Conservation (phyloP, 2,888 invertebrate genomes). For the Erebia ligea region DNA sequence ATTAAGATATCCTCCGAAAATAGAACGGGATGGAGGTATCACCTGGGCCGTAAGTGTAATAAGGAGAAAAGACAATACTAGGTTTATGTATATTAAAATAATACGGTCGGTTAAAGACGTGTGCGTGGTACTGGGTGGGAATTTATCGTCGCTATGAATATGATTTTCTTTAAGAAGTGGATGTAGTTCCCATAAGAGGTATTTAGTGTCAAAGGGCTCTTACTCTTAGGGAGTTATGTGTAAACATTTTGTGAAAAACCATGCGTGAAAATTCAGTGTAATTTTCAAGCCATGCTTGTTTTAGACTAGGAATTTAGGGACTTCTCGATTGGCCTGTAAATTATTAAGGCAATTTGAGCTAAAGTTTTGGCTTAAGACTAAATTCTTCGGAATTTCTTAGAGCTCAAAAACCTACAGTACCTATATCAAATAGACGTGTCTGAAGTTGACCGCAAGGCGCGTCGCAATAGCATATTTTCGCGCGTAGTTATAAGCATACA, state of each 20-base stretch:
- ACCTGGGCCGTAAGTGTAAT: slow-evolving; percentile 43
- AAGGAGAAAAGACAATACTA: slow-evolving; percentile 52
- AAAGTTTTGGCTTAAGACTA: too few relatives aligned
- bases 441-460: too few relatives aligned
- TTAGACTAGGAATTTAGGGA: too few relatives aligned
- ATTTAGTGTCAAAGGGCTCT: slow-evolving; percentile 63
- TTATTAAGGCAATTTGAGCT: too few relatives aligned
- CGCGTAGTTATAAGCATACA: too few relatives aligned
- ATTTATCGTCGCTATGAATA: slow-evolving; percentile 81
- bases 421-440: too few relatives aligned
- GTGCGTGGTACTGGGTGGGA: slow-evolving; percentile 58
- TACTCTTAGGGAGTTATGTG: slow-evolving; percentile 40
- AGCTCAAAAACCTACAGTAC: too few relatives aligned
- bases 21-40: slow-evolving; percentile 64
- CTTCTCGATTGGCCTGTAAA: too few relatives aligned
- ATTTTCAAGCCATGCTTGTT: not conserved
- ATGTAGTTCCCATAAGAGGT: slow-evolving; percentile 68
- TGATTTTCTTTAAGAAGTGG: slow-evolving; percentile 78
- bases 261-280: not conserved
- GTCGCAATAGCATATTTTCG: too few relatives aligned
- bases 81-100: slow-evolving; percentile 82
- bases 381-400: too few relatives aligned
- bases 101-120: slow-evolving; percentile 80
- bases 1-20: slow-evolving; percentile 90
- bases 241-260: slow-evolving; percentile 31